Evolutionary conservation across 1,140 invertebrate species (phyloP).

Genomic region (Matsumurasca onukii): DNA sequence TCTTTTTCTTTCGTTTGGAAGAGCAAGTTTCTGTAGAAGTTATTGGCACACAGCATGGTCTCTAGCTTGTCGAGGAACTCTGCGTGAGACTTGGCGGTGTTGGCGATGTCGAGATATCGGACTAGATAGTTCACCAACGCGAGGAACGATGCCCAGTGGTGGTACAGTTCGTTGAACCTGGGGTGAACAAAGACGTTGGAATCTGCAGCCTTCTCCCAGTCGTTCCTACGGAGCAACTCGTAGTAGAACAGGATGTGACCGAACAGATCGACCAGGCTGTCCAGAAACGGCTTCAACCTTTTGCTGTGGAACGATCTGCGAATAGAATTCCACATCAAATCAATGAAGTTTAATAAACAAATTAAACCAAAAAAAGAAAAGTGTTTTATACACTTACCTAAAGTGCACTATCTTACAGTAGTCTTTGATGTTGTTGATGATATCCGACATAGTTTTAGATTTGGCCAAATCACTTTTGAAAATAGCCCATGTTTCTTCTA

Average conservation of each 20-base stretch:
- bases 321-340: neutral
- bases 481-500: slow-evolving; percentile 66
- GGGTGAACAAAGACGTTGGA: neutral
- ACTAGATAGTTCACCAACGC: neutral
- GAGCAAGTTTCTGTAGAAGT: neutral
- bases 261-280: slow-evolving; percentile 8
- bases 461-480: slow-evolving; percentile 65
- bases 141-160: neutral
- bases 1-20: too few relatives aligned
- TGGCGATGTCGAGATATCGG: neutral
- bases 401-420: neutral
- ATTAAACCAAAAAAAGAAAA: neutral
- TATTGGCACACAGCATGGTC: neutral
- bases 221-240: slow-evolving; percentile 1
- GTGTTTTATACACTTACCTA: neutral
- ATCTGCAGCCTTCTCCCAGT: neutral
- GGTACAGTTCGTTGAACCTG: neutral
- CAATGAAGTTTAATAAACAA: neutral
- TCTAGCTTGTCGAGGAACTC: too few relatives aligned
- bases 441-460: slow-evolving; percentile 56
- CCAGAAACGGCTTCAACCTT: neutral
- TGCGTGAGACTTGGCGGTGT: neutral
- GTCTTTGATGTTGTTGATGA: neutral
- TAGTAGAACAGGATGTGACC: neutral
- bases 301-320: neutral